phyloP scores from a whole-genome alignment of 2,797 vertebrate genomes.

The Oophaga sylvatica region DNA sequence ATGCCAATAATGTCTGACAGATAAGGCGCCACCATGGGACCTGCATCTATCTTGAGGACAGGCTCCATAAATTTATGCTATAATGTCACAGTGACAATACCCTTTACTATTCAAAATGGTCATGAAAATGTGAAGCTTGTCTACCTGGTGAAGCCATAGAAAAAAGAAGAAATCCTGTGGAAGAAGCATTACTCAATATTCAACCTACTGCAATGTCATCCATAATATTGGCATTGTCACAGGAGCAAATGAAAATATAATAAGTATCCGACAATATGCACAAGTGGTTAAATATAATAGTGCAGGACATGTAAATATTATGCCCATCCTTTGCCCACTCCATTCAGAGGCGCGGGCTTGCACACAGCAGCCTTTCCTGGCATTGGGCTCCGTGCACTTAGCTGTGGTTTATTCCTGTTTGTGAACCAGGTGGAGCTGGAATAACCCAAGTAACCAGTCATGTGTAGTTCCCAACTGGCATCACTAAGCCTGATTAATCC shows the following conservation, averaged over 20 bases:
- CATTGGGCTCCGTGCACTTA: neutral
- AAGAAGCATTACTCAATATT: neutral
- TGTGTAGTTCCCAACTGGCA: slow-evolving; percentile 35
- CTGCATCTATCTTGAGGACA: too few relatives aligned
- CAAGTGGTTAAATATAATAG: neutral
- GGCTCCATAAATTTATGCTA: too few relatives aligned
- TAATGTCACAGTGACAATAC: too few relatives aligned
- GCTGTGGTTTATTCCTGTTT: slow-evolving; percentile 13
- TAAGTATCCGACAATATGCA: neutral
- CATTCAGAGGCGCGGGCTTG: neutral
- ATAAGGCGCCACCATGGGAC: too few relatives aligned
- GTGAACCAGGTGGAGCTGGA: slow-evolving; percentile 38
- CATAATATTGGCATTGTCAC: too few relatives aligned
- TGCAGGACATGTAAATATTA: neutral
- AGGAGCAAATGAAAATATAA: too few relatives aligned
- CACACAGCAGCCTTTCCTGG: neutral
- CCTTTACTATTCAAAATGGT: neutral
- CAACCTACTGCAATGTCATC: neutral
- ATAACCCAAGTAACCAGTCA: neutral
- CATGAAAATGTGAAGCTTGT: neutral
- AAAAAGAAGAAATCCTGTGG: neutral
- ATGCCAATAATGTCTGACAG: too few relatives aligned
- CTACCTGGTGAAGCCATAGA: too few relatives aligned
- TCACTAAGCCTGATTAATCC: slow-evolving; percentile 47
- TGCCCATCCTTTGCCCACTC: neutral